A percentile compares a stretch with the other conserved stretches of the same genome.
Evolutionary conservation across 2,113 vertebrate species (phyloP).

Genomic region (Pogona vitticeps): DNA sequence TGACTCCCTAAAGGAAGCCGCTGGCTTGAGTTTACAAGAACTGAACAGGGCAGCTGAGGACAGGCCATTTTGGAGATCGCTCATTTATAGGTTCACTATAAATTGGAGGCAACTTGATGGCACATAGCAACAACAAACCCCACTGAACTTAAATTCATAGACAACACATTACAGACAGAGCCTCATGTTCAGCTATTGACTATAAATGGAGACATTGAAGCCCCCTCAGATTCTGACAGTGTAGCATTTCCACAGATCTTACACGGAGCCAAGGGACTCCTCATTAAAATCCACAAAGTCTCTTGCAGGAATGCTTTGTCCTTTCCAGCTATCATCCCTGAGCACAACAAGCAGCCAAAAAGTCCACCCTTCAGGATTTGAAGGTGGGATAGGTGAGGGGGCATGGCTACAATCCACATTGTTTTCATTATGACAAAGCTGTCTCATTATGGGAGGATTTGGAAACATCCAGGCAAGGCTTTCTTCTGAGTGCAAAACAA

Average conservation of each 20-base stretch:
- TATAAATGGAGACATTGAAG: not conserved
- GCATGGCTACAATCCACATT: not conserved
- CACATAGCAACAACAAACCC: too few relatives aligned
- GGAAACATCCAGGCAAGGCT: slow-evolving; percentile 11
- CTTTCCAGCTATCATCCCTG: not conserved
- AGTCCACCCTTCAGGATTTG: not conserved
- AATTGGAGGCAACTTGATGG: too few relatives aligned
- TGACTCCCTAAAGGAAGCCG: too few relatives aligned
- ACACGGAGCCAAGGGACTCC: slow-evolving; percentile 16
- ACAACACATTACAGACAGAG: not conserved
- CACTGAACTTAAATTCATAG: not conserved
- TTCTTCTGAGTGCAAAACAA: slow-evolving; percentile 24
- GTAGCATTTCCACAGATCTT: slow-evolving; percentile 7
- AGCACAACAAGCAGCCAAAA: not conserved
- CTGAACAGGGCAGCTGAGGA: too few relatives aligned
- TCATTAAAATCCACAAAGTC: slow-evolving; percentile 6
- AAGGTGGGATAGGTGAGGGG: not conserved
- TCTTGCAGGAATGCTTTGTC: not conserved
- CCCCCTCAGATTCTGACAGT: not conserved
- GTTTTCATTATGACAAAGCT: slow-evolving; percentile 14
- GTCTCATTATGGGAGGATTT: slow-evolving; percentile 33
- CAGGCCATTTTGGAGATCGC: too few relatives aligned
- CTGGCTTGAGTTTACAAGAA: too few relatives aligned
- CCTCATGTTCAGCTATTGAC: not conserved
- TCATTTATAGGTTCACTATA: too few relatives aligned